A percentile compares a stretch with the other conserved stretches of the same genome.
phyloP scores from a whole-genome alignment of 2,113 vertebrate genomes.

The Mixornis gularis region DNA sequence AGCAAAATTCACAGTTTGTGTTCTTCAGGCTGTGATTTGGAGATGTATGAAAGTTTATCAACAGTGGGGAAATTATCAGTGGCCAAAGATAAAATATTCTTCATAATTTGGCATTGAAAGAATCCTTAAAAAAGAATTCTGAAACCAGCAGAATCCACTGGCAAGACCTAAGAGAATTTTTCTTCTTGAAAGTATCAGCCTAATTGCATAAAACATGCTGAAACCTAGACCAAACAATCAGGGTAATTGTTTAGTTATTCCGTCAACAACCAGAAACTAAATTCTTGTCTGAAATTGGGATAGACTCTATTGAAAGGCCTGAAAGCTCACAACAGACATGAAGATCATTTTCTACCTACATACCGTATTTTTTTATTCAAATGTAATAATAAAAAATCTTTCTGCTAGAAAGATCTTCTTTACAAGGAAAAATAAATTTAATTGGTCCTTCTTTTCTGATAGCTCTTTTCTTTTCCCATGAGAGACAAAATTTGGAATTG shows the following conservation, averaged over 20 bases:
- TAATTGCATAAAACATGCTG: not conserved
- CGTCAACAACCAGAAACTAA: not conserved
- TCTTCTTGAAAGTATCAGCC: not conserved
- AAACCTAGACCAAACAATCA: not conserved
- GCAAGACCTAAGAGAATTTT: not conserved
- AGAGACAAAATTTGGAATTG: not conserved
- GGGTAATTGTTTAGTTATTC: not conserved
- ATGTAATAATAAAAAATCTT: not conserved
- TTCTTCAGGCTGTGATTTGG: not conserved
- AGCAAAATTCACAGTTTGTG: not conserved
- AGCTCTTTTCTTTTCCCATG: rapidly evolving
- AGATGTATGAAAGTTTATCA: not conserved
- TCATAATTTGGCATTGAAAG: not conserved
- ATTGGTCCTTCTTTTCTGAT: not conserved
- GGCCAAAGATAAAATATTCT: not conserved
- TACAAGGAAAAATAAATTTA: not conserved
- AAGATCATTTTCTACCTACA: not conserved
- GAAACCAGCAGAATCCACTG: not conserved
- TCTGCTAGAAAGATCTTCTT: not conserved
- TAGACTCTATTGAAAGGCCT: not conserved
- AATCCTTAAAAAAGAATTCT: not conserved
- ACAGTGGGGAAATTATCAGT: not conserved
- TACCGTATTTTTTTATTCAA: not conserved
- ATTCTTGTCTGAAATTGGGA: not conserved
- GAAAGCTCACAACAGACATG: not conserved